Conservation (phyloP, 35 echinoderm and acorn worm genomes). For the Anneissia japonica region DNA sequence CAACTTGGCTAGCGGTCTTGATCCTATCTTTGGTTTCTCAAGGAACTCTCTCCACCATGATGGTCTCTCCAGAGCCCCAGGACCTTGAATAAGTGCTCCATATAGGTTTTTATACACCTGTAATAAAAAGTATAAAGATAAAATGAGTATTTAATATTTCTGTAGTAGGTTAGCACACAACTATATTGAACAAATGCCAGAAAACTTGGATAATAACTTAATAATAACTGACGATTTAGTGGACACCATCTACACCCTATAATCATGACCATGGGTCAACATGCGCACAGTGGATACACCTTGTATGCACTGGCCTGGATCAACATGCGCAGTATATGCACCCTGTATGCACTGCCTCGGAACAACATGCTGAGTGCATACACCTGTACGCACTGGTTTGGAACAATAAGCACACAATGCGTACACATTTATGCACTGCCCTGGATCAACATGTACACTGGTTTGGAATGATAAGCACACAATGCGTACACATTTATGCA, state of each 20-base stretch:
- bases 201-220: too few relatives aligned
- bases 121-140: background rate
- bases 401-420: background rate
- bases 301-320: too few relatives aligned
- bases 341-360: too few relatives aligned
- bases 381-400: background rate
- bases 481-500: background rate
- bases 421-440: background rate
- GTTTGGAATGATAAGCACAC: too few relatives aligned
- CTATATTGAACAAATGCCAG: too few relatives aligned
- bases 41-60: slow-evolving; percentile 81
- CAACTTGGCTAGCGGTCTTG: slow-evolving; percentile 44
- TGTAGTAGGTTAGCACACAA: too few relatives aligned
- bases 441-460: background rate
- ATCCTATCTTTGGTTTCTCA: slow-evolving; percentile 56
- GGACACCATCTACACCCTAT: too few relatives aligned
- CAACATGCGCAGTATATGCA: too few relatives aligned
- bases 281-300: too few relatives aligned
- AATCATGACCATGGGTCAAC: too few relatives aligned
- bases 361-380: background rate
- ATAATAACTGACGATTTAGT: too few relatives aligned
- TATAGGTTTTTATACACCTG: slow-evolving; percentile 80
- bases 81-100: slow-evolving; percentile 35
- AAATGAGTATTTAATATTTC: background rate
- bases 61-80: slow-evolving; percentile 62